These are phyloP conservation scores for Trissolcus brochymenae DNA, from an alignment of 2,888 invertebrate genomes.

Conservation along the genomic window DNA sequence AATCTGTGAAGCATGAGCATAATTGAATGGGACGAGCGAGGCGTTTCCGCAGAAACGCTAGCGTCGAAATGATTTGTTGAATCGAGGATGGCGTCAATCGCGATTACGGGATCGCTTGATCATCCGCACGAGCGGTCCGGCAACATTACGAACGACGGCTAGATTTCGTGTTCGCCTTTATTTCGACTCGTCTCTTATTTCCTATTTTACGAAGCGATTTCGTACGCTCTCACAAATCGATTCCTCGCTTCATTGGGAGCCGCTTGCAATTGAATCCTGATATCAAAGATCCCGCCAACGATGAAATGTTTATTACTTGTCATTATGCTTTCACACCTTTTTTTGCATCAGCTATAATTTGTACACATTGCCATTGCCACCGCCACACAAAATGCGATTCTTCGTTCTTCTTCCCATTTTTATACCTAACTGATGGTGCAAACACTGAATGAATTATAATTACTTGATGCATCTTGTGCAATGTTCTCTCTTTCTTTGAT, in stretches of 20 bases:
- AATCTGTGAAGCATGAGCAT: constrained; percentile 35
- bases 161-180: constrained; percentile 41
- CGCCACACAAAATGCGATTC: too few species aligned
- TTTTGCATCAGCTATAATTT: constrained; percentile 5
- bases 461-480: too few species aligned
- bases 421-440: too few species aligned
- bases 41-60: constrained; percentile 22
- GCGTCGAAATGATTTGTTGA: constrained; percentile 47
- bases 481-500: background rate
- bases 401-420: too few species aligned
- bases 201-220: constrained; percentile 50
- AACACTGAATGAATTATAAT: too few species aligned
- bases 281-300: constrained; percentile 47
- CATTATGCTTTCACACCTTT: constrained; percentile 21
- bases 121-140: constrained; percentile 42
- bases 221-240: constrained; percentile 43
- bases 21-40: constrained; percentile 19
- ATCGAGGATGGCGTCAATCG: constrained; percentile 46
- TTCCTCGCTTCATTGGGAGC: constrained; percentile 53
- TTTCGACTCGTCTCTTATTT: constrained; percentile 55
- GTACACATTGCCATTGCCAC: background rate
- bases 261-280: constrained; percentile 49
- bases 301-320: constrained; percentile 49
- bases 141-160: constrained; percentile 29
- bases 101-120: constrained; percentile 52